Base-by-base conservation (phyloP, 2,797 vertebrate species). In the Lemur catta region DNA sequence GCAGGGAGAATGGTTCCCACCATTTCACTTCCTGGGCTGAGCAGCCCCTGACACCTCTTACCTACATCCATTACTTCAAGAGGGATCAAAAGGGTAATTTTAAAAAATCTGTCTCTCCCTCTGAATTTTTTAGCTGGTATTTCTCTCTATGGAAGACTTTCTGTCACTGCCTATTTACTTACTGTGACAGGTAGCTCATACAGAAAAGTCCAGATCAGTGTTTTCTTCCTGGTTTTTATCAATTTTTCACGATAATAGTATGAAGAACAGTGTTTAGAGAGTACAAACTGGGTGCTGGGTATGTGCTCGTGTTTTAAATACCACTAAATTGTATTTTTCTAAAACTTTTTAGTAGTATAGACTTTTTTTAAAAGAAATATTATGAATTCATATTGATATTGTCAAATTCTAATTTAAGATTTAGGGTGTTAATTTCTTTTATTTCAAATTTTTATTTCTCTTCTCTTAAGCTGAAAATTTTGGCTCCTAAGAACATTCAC, bases 251-350 rank as follows among this genome's bases (percentile, higher is more conserved):
- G 74, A 24, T 48, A 79, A 48, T 20, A n/a, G 28, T 12, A 35
- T 41, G 33, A 38, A 35, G 22, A 33, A 22, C 7, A 33, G 30
- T 63, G 18, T n/a, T 74, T 89, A 84, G 71, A 59, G 7, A 55
- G 8, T 26, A 12, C 7, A 18, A 1, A 20, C 55, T 41, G 20
- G 3, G 1, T 15, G 7, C 8, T 11, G 7, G 35, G 18, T 33
- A 20, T 3, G 9, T 14, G 24, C 2, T 87, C 43, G 1, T 57
- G 59, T 95, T 35, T 80, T 15, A 82, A 87, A 63, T 59, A 43
- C 14, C 18, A 17, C 41, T 26, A 46, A 55, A n/a, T 33, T 52
- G 20, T 15, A 65, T 35, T 35, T 59, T 65, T 72, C 26, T 48
- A 72, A 71, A 38, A 7, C 13, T 63, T 87, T 72, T 33, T 15